Conservation (phyloP, 2,888 invertebrate genomes). For the Lasioglossum villosulum region DNA sequence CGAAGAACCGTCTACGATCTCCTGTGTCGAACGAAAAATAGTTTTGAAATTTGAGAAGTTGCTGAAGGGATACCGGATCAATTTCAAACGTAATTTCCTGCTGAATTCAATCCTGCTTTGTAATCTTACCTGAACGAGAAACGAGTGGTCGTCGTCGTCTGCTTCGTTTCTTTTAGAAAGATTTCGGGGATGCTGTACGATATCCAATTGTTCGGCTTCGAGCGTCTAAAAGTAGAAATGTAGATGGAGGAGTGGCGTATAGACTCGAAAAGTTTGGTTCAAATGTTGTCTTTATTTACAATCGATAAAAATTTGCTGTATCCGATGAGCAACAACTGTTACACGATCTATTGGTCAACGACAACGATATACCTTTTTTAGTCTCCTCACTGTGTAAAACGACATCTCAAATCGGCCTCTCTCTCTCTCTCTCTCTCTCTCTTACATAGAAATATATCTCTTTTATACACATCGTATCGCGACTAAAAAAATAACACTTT, state of each 20-base stretch:
- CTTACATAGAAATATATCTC: conserved; percentile 32
- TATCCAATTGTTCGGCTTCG: background rate
- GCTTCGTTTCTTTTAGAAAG: background rate
- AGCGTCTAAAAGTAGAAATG: background rate
- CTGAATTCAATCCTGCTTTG: background rate
- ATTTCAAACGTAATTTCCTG: background rate
- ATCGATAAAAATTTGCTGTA: conserved; percentile 73
- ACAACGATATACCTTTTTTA: conserved; percentile 55
- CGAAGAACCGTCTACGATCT: background rate
- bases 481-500: conserved; percentile 36
- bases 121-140: background rate
- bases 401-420: conserved; percentile 21
- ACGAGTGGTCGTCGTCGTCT: background rate
- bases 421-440: too few species aligned
- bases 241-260: background rate
- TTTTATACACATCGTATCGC: background rate
- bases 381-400: conserved; percentile 27
- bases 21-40: too few species aligned
- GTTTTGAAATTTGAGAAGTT: background rate
- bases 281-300: conserved; percentile 70
- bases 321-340: conserved; percentile 54
- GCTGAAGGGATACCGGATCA: background rate
- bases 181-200: background rate
- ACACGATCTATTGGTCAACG: conserved; percentile 43
- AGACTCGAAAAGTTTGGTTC: background rate